Base-by-base conservation (phyloP, 2,797 vertebrate species). In the Micromesistius poutassou region DNA sequence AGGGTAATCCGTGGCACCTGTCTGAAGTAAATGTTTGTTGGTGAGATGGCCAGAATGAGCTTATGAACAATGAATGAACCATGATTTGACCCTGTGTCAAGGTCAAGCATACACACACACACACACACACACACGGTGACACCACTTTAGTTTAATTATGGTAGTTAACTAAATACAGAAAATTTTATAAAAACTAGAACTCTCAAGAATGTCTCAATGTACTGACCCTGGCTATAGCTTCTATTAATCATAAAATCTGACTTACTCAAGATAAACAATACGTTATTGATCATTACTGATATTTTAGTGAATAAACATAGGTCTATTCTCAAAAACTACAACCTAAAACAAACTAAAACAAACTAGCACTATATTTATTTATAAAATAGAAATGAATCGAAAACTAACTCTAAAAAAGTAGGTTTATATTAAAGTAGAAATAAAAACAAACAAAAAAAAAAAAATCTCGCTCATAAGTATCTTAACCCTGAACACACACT, bases 21-120 rank as follows among this genome's bases (percentile, higher is more conserved):
- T 68, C 36, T 36, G 28, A 42, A 76, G 68, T 30, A 28, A n/a
- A 9, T 12, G 70, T 74, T 75, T 71, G 33, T 46, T 1, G 19
- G 31, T 38, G 72, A 71, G 62, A 80, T 2, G 35, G 66, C 55
- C 74, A 35, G 50, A 81, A 72, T 42, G 72, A 74, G 55, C 19
- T 2, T 0, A 71, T 77, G 74, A 76, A 22, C 46, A 55, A 55
- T 55, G 46, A 22, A 55, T 19, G 19, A 55, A 55, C 46, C 46
- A 46, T 46, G 46, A 14, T 55, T 55, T 22, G 46, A 55, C 19
- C 46, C 16, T 19, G 46, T 55, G 46, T 55, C 46, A 55, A 55
- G 46, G 46, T 19, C 46, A 55, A 13, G 19, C 46, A 55, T 19
- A 55, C 46, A 22, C 16, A 55, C 16, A 55, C 19, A 22, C 46